Evolutionary conservation across 2,888 invertebrate species (phyloP).

Genomic region (Drosophila acutilabella): DNA sequence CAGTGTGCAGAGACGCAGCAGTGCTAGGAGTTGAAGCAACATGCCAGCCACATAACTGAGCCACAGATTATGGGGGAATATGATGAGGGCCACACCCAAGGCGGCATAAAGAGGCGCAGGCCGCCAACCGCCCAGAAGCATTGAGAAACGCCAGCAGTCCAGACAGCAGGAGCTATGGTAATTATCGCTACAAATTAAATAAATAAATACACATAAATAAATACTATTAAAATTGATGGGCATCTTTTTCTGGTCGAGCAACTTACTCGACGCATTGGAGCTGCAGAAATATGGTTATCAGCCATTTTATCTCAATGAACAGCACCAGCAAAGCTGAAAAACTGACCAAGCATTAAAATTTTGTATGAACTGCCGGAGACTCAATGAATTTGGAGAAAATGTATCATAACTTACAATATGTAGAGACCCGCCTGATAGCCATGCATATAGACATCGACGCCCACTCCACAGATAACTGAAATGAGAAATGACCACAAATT

Average conservation of each 20-base stretch:
- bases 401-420: slow-evolving; percentile 87
- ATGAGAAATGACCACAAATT: slow-evolving; percentile 71
- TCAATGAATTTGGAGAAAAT: slow-evolving; percentile 20
- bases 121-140: slow-evolving; percentile 82
- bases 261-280: slow-evolving; percentile 84
- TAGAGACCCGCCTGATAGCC: slow-evolving; percentile 87
- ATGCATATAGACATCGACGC: slow-evolving; percentile 88
- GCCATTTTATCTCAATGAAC: slow-evolving; percentile 88
- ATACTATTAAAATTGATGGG: slow-evolving; percentile 22
- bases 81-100: slow-evolving; percentile 81
- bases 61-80: slow-evolving; percentile 86
- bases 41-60: slow-evolving; percentile 86
- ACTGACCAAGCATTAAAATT: slow-evolving; percentile 85
- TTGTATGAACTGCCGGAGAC: slow-evolving; percentile 29
- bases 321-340: slow-evolving; percentile 87
- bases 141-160: slow-evolving; percentile 79
- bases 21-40: slow-evolving; percentile 85
- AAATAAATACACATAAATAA: slow-evolving; percentile 20
- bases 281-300: slow-evolving; percentile 88
- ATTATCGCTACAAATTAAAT: slow-evolving; percentile 75
- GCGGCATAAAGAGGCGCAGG: slow-evolving; percentile 81
- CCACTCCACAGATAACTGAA: slow-evolving; percentile 88
- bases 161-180: slow-evolving; percentile 71
- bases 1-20: slow-evolving; percentile 84
- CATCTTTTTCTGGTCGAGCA: slow-evolving; percentile 21